A percentile compares a stretch with the other conserved stretches of the same genome.
Conservation (phyloP, 2,113 vertebrate genomes). For the Syrmaticus mikado region DNA sequence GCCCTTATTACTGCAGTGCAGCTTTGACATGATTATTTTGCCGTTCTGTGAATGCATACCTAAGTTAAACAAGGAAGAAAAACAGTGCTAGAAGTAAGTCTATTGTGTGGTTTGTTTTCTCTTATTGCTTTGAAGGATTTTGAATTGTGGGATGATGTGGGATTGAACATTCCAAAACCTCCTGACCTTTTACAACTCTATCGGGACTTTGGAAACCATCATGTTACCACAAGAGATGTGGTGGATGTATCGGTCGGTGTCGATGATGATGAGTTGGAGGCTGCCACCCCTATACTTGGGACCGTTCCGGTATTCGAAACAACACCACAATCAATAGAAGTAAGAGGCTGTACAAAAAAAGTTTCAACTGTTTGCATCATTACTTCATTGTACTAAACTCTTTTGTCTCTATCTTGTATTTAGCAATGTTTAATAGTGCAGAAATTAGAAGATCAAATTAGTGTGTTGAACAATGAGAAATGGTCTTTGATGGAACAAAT, state of each 20-base stretch:
- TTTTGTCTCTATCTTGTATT: slow-evolving; percentile 70
- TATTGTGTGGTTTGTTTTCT: not conserved
- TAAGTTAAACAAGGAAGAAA: not conserved
- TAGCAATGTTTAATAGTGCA: slow-evolving; percentile 90
- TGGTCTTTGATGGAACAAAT: slow-evolving; percentile 93
- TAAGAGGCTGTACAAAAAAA: slow-evolving; percentile 25
- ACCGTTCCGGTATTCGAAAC: slow-evolving; percentile 67
- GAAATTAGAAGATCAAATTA: slow-evolving; percentile 96
- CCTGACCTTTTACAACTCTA: slow-evolving; percentile 95
- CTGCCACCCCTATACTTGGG: slow-evolving; percentile 75
- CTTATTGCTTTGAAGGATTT: slow-evolving; percentile 87
- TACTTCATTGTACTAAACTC: slow-evolving; percentile 10
- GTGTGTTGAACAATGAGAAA: slow-evolving; percentile 91
- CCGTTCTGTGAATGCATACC: not conserved
- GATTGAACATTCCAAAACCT: slow-evolving; percentile 97
- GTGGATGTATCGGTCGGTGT: slow-evolving; percentile 90
- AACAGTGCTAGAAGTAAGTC: not conserved
- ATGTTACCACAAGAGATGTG: slow-evolving; percentile 78
- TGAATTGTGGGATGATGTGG: slow-evolving; percentile 98
- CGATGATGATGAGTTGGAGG: slow-evolving; percentile 84
- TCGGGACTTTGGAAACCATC: slow-evolving; percentile 89
- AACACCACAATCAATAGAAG: slow-evolving; percentile 75
- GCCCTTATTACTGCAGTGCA: not conserved
- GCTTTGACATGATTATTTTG: not conserved
- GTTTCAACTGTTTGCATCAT: not conserved